Evolutionary conservation across 2,797 vertebrate genomes (phyloP), one percentile per base, ranked within the genome.

Genomic region (Platalea minor): DNA sequence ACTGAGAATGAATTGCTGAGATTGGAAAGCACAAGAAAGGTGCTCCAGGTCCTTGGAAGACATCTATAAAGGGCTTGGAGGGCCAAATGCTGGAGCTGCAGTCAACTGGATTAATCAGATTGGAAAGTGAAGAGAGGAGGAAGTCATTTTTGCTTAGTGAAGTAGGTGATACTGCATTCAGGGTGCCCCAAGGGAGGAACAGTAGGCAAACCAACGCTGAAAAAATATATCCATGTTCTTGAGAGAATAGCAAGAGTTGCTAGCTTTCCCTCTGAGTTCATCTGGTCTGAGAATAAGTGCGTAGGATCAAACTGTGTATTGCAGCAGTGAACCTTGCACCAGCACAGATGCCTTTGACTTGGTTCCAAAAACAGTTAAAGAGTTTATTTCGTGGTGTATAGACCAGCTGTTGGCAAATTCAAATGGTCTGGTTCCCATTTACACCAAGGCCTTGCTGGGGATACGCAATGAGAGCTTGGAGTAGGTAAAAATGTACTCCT

Each of bases 81-180:
- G 69, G 73, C 69, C 64, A 84, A 84, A 53, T 69, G 37, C 56
- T 56, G 83, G 61, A 86, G 29, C 51, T 80, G 60, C 74, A 82
- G 88, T 68, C 19, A n/a, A 70, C 67, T 89, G 68, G 45, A 80
- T 94, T 89, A 75, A 91, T 92, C 90, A 59, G 75, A 67, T 37
- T 39, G 90, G 80, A 85, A 80, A 53, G 18, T n/a, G 68, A 33
- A 79, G 90, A 67, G 81, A 63, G 45, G 39, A 75, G 72, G 37
- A 85, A 95, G 86, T 61, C 0, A 2, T 85, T 95, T 93, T 69
- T 95, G 46, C 70, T 56, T 12, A 6, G 51, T 3, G 4, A 33
- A 93, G 56, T 20, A 84, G 92, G 85, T 61, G 77, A 64, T 80
- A 37, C 9, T 86, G 78, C 59, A 39, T 54, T 39, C 60, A 15